phyloP scores from a whole-genome alignment of 2,113 vertebrate species.

The Calyptomena viridis region DNA sequence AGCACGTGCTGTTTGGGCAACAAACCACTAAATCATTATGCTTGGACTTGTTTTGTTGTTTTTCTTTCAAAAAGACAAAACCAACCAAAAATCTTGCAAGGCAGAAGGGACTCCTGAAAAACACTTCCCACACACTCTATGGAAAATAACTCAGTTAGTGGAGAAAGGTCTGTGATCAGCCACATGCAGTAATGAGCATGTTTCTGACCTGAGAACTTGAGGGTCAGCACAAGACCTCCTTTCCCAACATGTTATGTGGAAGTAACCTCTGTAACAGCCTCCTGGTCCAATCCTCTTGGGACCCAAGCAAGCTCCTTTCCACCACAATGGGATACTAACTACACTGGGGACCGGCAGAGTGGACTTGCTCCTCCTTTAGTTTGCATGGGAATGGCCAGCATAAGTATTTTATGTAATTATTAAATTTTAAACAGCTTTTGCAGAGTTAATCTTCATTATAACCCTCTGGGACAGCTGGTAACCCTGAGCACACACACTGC shows the following conservation, averaged over 20 bases:
- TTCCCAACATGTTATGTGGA: background rate
- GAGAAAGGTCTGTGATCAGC: background rate
- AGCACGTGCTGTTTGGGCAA: background rate
- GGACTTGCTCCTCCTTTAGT: background rate
- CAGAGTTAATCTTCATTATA: constrained; percentile 44
- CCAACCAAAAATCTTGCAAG: background rate
- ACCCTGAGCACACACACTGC: background rate
- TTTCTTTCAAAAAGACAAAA: background rate
- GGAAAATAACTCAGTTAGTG: background rate
- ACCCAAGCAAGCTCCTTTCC: background rate
- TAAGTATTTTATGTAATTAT: constrained; percentile 39
- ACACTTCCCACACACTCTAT: background rate
- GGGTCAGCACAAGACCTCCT: background rate
- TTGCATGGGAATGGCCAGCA: background rate
- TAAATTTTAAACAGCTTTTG: constrained; percentile 2
- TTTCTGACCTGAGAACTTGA: background rate
- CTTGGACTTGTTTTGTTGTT: background rate
- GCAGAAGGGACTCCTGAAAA: background rate
- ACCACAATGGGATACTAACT: rapidly evolving
- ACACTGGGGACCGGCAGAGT: background rate
- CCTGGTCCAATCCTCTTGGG: rapidly evolving
- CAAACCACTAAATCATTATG: background rate
- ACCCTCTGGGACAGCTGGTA: constrained; percentile 17
- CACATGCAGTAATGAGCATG: background rate
- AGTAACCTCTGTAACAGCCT: background rate